These are phyloP conservation scores for Microtus pennsylvanicus DNA, from an alignment of 2,113 vertebrate species.

Conservation along the genomic window DNA sequence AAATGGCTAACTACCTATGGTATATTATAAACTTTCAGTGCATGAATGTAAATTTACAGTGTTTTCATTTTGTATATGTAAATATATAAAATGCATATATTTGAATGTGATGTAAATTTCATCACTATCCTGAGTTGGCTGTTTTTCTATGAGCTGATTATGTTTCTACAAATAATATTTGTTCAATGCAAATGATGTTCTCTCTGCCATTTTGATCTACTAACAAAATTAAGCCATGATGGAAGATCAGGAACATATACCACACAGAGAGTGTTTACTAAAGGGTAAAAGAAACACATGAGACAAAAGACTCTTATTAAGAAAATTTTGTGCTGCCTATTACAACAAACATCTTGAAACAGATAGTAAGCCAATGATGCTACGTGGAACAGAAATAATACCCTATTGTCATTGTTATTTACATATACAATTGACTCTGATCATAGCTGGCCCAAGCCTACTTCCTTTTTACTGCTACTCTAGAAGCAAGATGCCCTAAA, in stretches of 20 bases:
- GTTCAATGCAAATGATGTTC: background rate
- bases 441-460: background rate
- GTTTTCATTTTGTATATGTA: background rate
- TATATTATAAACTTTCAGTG: background rate
- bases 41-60: background rate
- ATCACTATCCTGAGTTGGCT: background rate
- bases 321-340: background rate
- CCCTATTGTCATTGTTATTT: background rate
- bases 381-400: background rate
- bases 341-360: background rate
- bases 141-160: background rate
- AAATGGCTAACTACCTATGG: background rate
- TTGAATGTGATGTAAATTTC: background rate
- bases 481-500: background rate
- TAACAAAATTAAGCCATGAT: conserved; percentile 1
- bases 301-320: background rate
- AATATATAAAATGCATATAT: background rate
- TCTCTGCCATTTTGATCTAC: background rate
- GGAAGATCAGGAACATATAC: background rate
- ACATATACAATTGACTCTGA: background rate
- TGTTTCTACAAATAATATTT: conserved; percentile 22
- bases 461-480: background rate
- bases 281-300: background rate
- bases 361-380: background rate
- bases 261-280: background rate